Percentiles rank a stretch among this genome's conserved stretches.
Evolutionary conservation across 2,888 invertebrate species (phyloP).

Genomic region (Leptopterna dolabrata): DNA sequence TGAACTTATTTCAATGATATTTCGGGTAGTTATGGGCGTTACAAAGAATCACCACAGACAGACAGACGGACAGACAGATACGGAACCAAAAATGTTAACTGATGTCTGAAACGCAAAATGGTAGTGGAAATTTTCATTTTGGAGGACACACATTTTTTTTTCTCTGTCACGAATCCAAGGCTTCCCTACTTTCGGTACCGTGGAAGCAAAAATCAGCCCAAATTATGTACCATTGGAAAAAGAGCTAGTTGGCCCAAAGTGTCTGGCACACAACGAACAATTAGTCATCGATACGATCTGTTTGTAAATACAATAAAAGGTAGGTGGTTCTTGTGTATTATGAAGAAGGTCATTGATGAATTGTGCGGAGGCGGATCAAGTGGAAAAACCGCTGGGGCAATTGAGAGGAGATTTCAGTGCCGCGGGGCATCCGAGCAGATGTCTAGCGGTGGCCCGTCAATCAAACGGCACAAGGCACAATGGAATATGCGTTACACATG

Average conservation of each 20-base stretch:
- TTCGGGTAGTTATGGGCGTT: too few relatives aligned
- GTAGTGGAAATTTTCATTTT: too few relatives aligned
- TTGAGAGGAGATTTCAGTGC: conserved; percentile 6
- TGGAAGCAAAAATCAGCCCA: too few relatives aligned
- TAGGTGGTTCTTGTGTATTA: background rate
- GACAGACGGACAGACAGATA: too few relatives aligned
- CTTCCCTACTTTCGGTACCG: too few relatives aligned
- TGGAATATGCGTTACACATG: conserved; percentile 43
- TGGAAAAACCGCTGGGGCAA: background rate
- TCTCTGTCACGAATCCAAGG: too few relatives aligned
- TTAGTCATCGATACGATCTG: background rate
- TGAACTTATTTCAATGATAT: too few relatives aligned
- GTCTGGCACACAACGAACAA: background rate
- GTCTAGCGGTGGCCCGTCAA: conserved; percentile 45
- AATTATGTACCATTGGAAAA: too few relatives aligned
- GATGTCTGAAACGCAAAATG: too few relatives aligned
- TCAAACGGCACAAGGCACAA: conserved; percentile 14
- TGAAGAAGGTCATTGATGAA: conserved; percentile 8
- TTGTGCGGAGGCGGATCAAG: background rate
- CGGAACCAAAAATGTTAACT: too few relatives aligned
- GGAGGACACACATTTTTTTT: too few relatives aligned
- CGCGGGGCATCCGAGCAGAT: conserved; percentile 34
- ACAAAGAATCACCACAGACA: too few relatives aligned
- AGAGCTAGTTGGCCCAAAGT: background rate
- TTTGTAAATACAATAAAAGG: background rate